Evolutionary conservation across 2,113 vertebrate species (phyloP), one percentile per base, ranked within the genome.

Genomic region (Carettochelys insculpta): DNA sequence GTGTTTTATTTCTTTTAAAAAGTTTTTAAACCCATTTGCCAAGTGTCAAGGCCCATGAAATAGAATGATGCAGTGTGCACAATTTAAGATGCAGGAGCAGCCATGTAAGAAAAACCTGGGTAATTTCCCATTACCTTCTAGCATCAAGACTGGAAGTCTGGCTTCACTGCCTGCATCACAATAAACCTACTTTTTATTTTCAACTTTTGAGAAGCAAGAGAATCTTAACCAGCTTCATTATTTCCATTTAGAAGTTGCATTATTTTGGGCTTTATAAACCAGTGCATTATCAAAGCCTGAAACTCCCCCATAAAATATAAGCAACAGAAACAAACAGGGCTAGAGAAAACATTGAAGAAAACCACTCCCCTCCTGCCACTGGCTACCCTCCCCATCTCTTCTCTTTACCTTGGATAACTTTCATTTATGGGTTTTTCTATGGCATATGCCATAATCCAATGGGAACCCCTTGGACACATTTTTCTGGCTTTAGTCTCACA

Each of bases 111-210:
- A 94, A 97, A 95, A 86, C 56, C 86, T 91, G 75, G 91, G 90
- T 95, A 94, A 96, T 96, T 96, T 96, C 94, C 93, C 75, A 95
- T 95, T 95, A 95, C 95, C 88, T 94, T 77, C 87, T 95, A 92
- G 86, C 94, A 95, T 92, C 89, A 94, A 92, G 87, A 91, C 86
- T 94, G 90, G 91, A 95, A 95, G 95, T 94, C 95, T 94, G 94
- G 85, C 88, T 95, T 58, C 80, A 90, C 82, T 91, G 56, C 77
- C 92, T 91, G 94, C 95, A 96, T 95, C 86, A 95, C 68, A 96
- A 94, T 96, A 96, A 94, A 96, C 86, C 25, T 80, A 79, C 79
- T 92, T 94, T 50, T 50, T 48, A n/a, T 92, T 91, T 89, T 83
- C 77, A n/a, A n/a, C 85, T 25, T 92, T 78, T 92, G 91, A 92